Base-by-base conservation (phyloP, 2,113 vertebrate species). In the Hucho hucho region DNA sequence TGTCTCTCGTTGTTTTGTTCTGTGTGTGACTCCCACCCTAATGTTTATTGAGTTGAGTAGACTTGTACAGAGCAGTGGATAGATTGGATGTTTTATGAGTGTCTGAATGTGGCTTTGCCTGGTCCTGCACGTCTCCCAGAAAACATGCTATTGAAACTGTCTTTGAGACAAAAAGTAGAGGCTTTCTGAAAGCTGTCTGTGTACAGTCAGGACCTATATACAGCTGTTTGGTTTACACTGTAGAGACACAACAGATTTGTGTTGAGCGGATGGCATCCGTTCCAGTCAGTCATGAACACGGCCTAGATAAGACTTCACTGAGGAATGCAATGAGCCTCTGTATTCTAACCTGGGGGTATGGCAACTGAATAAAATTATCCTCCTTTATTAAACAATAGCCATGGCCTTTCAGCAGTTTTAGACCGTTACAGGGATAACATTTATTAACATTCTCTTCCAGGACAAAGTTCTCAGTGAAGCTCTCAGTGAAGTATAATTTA, bases 271-370 rank as follows among this genome's bases (percentile, higher is more conserved):
- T 66, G 61, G 43, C 75, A 68, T 82, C 79, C 24, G 11, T 73
- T 77, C 66, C 73, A 66, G 75, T 90, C 73, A 66, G 75, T 90
- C 70, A 86, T 87, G 78, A 88, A 87, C 75, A 75, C 70, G 76
- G 46, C 2, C 12, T 26, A 49, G 80, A 86, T 87, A 82, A 83
- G 70, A 79, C 66, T 74, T 81, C 77, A 77, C 70, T 70, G 71
- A 16, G 78, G 73, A 79, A 82, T 74, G 58, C 74, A 77, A 84
- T 80, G 70, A 75, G 77, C 53, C 73, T 75, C 73, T 74, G 22
- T 85, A 84, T 88, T 86, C 64, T 75, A 73, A 88, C 88, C 75
- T 73, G 25, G 58, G 66, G 65, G 32, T 53, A 75, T 73, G 72
- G 53, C 79, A 87, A 75, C 64, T 72, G 76, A 73, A 75, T 85